These are phyloP conservation scores for Craniophora ligustri DNA, from an alignment of 2,888 invertebrate species.

Conservation along the genomic window DNA sequence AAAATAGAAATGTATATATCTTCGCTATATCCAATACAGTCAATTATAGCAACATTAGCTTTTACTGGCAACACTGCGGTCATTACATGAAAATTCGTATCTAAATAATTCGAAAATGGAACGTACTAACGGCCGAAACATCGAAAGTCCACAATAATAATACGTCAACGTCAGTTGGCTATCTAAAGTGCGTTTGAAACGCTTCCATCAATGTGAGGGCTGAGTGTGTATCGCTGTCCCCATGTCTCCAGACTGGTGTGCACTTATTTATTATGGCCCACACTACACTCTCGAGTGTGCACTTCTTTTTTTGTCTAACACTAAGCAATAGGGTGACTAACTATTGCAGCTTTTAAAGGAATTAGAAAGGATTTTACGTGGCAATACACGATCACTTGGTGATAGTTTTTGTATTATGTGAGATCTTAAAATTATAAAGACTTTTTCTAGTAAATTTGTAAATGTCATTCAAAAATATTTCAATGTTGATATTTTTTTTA, in stretches of 20 bases:
- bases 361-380: too few relatives aligned
- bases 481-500: background rate
- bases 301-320: conserved; percentile 23
- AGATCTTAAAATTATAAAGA: too few relatives aligned
- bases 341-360: too few relatives aligned
- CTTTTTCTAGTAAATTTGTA: too few relatives aligned
- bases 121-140: conserved; percentile 33
- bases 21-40: conserved; percentile 23
- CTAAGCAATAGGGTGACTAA: conserved; percentile 11
- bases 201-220: conserved; percentile 85
- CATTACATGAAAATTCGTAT: conserved; percentile 54
- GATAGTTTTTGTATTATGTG: too few relatives aligned
- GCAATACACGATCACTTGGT: too few relatives aligned
- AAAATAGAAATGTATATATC: conserved; percentile 5
- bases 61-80: conserved; percentile 31
- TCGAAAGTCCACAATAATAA: conserved; percentile 76
- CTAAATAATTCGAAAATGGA: conserved; percentile 41
- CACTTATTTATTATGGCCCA: conserved; percentile 48
- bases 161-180: conserved; percentile 84
- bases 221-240: conserved; percentile 81
- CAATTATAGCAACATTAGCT: conserved; percentile 33
- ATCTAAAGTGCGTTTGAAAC: conserved; percentile 87
- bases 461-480: too few relatives aligned
- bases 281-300: conserved; percentile 22
- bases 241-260: conserved; percentile 25